phyloP scores from a whole-genome alignment of 2,888 invertebrate genomes.

The Cheilosia soror region DNA sequence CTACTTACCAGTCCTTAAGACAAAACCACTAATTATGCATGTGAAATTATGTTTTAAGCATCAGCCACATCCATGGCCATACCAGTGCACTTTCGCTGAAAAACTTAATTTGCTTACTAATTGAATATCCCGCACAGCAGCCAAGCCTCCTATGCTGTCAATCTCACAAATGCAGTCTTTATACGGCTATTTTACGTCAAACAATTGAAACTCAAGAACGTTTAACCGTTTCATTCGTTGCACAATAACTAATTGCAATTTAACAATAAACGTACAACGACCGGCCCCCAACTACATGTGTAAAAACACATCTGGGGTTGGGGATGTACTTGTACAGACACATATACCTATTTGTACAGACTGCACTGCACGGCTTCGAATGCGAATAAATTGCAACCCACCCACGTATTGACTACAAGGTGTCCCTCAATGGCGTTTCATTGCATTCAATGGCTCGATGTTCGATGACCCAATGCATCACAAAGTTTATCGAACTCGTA shows the following conservation, averaged over 20 bases:
- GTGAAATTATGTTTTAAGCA: no score
- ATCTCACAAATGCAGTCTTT: not conserved
- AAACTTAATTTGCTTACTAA: constrained; percentile 14
- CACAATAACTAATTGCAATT: constrained; percentile 48
- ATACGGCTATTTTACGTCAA: constrained; percentile 4
- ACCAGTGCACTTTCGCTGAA: constrained; percentile 8
- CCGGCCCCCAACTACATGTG: constrained; percentile 44
- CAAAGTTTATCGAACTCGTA: constrained; percentile 34
- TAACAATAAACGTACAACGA: constrained; percentile 46
- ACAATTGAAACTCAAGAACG: constrained; percentile 56
- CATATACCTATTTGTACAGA: not conserved
- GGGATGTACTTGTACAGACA: no score
- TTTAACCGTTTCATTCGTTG: constrained; percentile 29
- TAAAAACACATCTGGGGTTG: no score
- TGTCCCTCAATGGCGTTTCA: not conserved
- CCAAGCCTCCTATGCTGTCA: constrained; percentile 24
- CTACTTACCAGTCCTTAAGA: no score
- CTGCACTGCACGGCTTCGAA: not conserved
- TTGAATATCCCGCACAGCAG: not conserved
- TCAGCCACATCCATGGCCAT: not conserved
- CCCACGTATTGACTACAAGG: constrained; percentile 27
- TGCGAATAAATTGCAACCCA: constrained; percentile 35
- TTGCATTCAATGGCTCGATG: not conserved
- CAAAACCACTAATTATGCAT: no score
- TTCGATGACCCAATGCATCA: constrained; percentile 10